A percentile compares a stretch with the other conserved stretches of the same genome.
These are phyloP conservation scores for Perca schrenkii DNA, from an alignment of 2,113 vertebrate genomes.

Conservation along the genomic window DNA sequence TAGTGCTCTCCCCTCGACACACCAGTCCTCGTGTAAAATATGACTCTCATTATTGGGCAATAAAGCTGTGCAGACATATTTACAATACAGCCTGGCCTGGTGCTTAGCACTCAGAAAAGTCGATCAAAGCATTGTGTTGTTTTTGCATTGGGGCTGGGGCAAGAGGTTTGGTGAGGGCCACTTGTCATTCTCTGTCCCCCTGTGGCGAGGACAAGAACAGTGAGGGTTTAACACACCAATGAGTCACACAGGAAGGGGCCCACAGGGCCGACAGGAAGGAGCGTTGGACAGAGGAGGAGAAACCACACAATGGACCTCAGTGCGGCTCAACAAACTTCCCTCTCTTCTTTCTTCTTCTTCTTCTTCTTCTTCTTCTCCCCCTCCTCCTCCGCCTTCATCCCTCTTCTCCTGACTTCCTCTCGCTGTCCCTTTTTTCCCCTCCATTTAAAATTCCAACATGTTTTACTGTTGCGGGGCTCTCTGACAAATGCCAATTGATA, in stretches of 20 bases:
- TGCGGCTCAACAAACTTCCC: constrained; percentile 67
- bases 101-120: constrained; percentile 47
- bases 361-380: constrained; percentile 38
- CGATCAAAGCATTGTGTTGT: constrained; percentile 64
- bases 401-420: constrained; percentile 33
- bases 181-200: constrained; percentile 63
- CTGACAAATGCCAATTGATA: constrained; percentile 55
- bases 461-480: constrained; percentile 40
- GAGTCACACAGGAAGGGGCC: constrained; percentile 75
- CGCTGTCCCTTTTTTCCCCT: constrained; percentile 35
- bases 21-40: constrained; percentile 71
- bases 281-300: constrained; percentile 55
- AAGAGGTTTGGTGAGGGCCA: constrained; percentile 60
- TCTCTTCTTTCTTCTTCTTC: constrained; percentile 52
- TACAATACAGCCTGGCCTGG: constrained; percentile 59
- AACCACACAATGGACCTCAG: constrained; percentile 72
- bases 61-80: constrained; percentile 74
- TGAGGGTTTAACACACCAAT: constrained; percentile 52
- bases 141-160: constrained; percentile 42
- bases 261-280: constrained; percentile 62
- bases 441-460: constrained; percentile 59
- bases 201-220: constrained; percentile 52
- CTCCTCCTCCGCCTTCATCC: constrained; percentile 13
- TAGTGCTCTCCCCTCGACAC: constrained; percentile 60
- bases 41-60: constrained; percentile 72